Base-by-base conservation (phyloP, 2,797 vertebrate species). In the Tympanoctomys barrerae region DNA sequence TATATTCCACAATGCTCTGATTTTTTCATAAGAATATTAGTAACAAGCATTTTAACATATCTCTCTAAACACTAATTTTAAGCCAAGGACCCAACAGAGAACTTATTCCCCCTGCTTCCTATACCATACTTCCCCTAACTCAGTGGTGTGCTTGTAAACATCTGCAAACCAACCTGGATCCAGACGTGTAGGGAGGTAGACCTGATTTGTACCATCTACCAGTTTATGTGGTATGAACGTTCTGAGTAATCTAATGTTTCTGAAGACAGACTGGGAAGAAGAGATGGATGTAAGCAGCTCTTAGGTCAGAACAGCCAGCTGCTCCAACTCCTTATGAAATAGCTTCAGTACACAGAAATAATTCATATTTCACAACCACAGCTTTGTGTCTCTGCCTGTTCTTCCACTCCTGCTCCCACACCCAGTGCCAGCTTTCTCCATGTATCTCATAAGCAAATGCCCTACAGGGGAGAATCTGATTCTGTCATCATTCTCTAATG, bases 51-150 rank as follows among this genome's bases (percentile, higher is more conserved):
- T 21, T 79, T 92, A 89, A 36, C 24, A 42, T 85, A 70, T 28
- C 80, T 78, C 62, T 11, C 88, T 89, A 61, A 93, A 82, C 39
- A 71, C 16, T 95, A 39, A 70, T 88, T 96, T 88, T 77, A 54
- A 66, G 52, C 46, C 62, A 73, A 96, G 36, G 46, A 61, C 31
- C 31, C 24, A 39, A 33, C 33, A 18, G 70, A 94, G 16, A 79
- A 68, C 79, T 24, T 62, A 10, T 33, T 89, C 62, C 33, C 6
- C 9, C 77, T 39, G 6, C 11, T 93, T 70, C 54, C 31, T 77
- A 10, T 13, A 33, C 28, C 62, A 71, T 57, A 46, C 22, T 49
- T 89, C 42, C 87, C 54, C 24, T 10, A 42, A 33, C n/a, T 64
- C 9, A 54, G 3, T 28, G 19, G 19, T 87, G 26, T 68, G 22